These are phyloP conservation scores for Ericerus pela DNA, from an alignment of 1,140 invertebrate species.

Conservation along the genomic window DNA sequence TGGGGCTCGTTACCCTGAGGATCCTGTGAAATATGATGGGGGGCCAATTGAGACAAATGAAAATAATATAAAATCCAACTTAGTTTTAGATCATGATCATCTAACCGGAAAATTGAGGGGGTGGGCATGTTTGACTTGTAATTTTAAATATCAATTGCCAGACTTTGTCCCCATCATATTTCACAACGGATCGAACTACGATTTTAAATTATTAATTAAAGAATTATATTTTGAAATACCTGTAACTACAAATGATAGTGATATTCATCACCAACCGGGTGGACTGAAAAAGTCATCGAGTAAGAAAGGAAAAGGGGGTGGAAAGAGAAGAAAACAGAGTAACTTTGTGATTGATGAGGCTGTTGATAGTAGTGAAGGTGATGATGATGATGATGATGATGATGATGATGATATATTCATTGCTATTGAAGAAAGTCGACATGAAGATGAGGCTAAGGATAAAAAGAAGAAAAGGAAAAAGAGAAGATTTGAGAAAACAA, in stretches of 20 bases:
- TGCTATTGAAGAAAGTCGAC: background rate
- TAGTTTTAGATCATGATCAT: constrained; percentile 12
- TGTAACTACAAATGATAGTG: background rate
- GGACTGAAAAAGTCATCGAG: too few relatives aligned
- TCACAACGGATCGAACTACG: constrained; percentile 5
- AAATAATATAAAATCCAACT: too few relatives aligned
- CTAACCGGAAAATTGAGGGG: constrained; percentile 1
- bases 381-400: too few relatives aligned
- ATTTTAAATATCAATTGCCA: background rate
- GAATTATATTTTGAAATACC: too few relatives aligned
- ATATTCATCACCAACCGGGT: too few relatives aligned
- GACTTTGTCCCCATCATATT: constrained; percentile 5
- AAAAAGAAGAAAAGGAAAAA: background rate
- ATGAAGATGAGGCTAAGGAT: background rate
- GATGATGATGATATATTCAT: background rate
- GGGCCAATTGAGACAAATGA: background rate
- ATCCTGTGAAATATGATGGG: background rate
- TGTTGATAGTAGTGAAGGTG: too few relatives aligned
- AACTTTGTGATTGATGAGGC: too few relatives aligned
- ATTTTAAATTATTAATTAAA: constrained; percentile 6
- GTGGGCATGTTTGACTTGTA: background rate
- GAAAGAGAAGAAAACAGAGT: too few relatives aligned
- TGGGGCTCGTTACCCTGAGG: background rate
- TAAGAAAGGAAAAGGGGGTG: too few relatives aligned
- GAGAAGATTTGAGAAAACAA: too few relatives aligned